Base-by-base conservation (phyloP, 2,113 vertebrate species). In the Crotalus horridus region DNA sequence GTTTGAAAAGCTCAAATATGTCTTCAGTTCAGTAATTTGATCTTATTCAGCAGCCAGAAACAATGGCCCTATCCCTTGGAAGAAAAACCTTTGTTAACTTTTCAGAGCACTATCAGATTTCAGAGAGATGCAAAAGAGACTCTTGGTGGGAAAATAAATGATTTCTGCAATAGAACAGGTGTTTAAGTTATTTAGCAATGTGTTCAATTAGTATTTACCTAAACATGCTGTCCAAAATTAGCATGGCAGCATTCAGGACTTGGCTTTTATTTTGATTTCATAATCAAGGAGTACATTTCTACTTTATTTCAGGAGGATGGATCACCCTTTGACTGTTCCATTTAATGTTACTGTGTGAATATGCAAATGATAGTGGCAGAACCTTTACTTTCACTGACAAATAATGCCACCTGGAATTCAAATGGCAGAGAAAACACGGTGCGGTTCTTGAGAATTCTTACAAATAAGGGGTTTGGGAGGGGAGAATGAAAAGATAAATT, bases 141-240 rank as follows among this genome's bases (percentile, higher is more conserved):
- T 94, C 93, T 88, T 8, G 93, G 89, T 21, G 20, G 23, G 12
- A 94, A 92, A 88, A 92, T 88, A 43, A 61, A 89, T 5, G 89
- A 23, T 74, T 90, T 95, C 92, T 9, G 12, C 91, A 64, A 54
- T 91, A 58, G 91, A 96, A 96, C 64, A n/a, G 94, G 92, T 55
- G 55, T 95, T 96, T 69, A 95, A 95, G 95, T 91, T 90, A 89
- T 92, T 1, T 43, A 91, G 94, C 87, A 92, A 95, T 92, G 95
- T 92, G 33, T 74, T 43, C 87, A 92, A n/a, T 61, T 95, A 93
- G 91, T 94, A 43, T 96, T 96, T 96, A 91, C 93, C 91, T 94
- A 51, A 24, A 91, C 90, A 33, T 89, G 2, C 20, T 20, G 90
- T 69, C 95, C 87, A 87, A 93, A 26, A 87, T 89, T 87, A 93